Evolutionary conservation across 2,888 invertebrate species (phyloP), one percentile per base, ranked within the genome.

Genomic region (Nomada ruficornis): DNA sequence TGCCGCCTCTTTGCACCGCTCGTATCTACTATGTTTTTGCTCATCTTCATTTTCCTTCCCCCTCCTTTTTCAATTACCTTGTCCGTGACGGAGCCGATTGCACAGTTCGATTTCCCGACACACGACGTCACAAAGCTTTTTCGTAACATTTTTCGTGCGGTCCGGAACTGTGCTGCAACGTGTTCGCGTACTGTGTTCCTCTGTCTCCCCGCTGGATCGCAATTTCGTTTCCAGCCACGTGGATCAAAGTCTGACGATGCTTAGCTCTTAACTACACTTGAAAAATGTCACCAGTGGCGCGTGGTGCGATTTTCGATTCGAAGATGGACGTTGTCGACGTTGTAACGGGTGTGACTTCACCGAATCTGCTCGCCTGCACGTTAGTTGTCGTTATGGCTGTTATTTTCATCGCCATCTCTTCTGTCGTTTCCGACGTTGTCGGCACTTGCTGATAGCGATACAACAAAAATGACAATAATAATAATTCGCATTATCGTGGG

Each of bases 271-370:
- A 77, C 86, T 91, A 91, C 80, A 89, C 87, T 89, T 91, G 89
- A 83, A 91, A 91, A 86, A 91, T 88, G 80, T 91, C 90, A 68
- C 88, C 88, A 71, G 92, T 89, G 59, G 91, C 91, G 69, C 91
- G 90, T 15, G 92, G 90, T 62, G 91, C 90, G 78, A 89, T 83
- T 82, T 88, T 89, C 77, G 86, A 86, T 76, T 91, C 91, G 86
- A 92, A 91, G 75, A 91, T 87, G 80, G 92, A 91, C 79, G 88
- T 90, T 23, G 88, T 80, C 69, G 86, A 84, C 76, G 88, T 88
- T 15, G 86, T 69, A 11, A 74, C 77, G n/a, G 83, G 71, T n/a
- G 80, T 36, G 55, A 54, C 79, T n/a, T 88, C 88, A 42, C 73
- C 73, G 55, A 74, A 85, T 77, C 64, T 80, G 50, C 50, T 82